phyloP scores from a whole-genome alignment of 2,888 invertebrate species.

The Drosophila ezoana region DNA sequence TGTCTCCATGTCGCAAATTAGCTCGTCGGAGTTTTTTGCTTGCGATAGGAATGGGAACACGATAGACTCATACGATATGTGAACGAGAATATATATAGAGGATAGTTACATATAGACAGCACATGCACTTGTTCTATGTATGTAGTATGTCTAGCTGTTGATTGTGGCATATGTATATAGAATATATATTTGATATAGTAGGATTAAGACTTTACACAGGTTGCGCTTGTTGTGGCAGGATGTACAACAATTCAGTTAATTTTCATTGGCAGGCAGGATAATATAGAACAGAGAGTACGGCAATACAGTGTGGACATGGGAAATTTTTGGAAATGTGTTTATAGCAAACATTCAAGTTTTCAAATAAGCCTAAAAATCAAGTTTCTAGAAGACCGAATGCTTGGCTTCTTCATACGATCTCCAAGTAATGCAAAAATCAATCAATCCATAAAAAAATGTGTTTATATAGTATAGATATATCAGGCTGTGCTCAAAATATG shows the following conservation, averaged over 20 bases:
- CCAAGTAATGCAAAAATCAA: conserved; percentile 61
- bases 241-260: conserved; percentile 68
- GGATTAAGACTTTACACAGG: conserved; percentile 59
- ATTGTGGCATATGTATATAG: conserved; percentile 14
- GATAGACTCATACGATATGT: conserved; percentile 7
- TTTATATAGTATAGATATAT: conserved; percentile 48
- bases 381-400: conserved; percentile 58
- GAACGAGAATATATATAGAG: conserved; percentile 20
- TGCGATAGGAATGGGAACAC: conserved; percentile 24
- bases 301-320: conserved; percentile 23
- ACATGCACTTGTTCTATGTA: conserved; percentile 58
- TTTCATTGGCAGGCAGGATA: conserved; percentile 59
- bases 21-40: conserved; percentile 31
- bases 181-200: conserved; percentile 25
- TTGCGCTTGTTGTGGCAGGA: conserved; percentile 57
- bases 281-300: conserved; percentile 30
- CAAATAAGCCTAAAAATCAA: conserved; percentile 39
- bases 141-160: conserved; percentile 23
- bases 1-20: conserved; percentile 29
- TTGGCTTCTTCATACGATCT: conserved; percentile 47
- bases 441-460: conserved; percentile 56
- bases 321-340: conserved; percentile 19
- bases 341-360: conserved; percentile 54
- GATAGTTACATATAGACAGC: conserved; percentile 41
- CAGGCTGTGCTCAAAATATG: conserved; percentile 75